phyloP scores from a whole-genome alignment of 92 coral and sea anemone species.

The Actinernus sp. region DNA sequence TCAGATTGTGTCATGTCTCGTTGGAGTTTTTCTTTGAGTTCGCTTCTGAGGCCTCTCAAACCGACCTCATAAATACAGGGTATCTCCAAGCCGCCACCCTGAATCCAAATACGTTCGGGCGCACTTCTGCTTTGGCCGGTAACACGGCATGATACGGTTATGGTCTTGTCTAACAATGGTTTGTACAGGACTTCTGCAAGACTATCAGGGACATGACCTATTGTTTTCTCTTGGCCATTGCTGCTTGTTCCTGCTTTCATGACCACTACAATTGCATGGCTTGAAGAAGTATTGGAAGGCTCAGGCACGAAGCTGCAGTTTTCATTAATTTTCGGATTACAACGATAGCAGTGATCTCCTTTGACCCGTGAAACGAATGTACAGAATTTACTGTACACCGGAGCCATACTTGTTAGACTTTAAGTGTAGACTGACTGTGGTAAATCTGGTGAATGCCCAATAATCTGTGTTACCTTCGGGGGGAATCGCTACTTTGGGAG shows the following conservation, averaged over 20 bases:
- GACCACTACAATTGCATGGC: constrained; percentile 26
- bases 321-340: constrained; percentile 19
- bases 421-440: too few species aligned
- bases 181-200: constrained; percentile 30
- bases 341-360: too few species aligned
- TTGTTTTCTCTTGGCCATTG: constrained; percentile 5
- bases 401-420: constrained; percentile 22
- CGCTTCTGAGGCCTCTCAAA: constrained; percentile 29
- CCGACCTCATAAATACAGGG: constrained; percentile 36
- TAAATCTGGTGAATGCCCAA: too few species aligned
- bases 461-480: too few species aligned
- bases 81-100: constrained; percentile 36
- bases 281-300: constrained; percentile 25
- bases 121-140: constrained; percentile 42
- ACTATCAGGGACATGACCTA: constrained; percentile 22
- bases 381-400: too few species aligned
- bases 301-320: constrained; percentile 15
- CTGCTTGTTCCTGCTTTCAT: constrained; percentile 18
- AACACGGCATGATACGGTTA: constrained; percentile 49
- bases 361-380: too few species aligned
- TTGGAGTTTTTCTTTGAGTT: too few species aligned
- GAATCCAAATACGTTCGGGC: constrained; percentile 44
- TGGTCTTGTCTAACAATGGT: too few species aligned
- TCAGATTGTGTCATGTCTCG: too few species aligned
- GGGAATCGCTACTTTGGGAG: too few species aligned